A percentile compares a stretch with the other conserved stretches of the same genome.
These are phyloP conservation scores for Serripes groenlandicus DNA, from an alignment of 2,888 invertebrate genomes.

Conservation along the genomic window DNA sequence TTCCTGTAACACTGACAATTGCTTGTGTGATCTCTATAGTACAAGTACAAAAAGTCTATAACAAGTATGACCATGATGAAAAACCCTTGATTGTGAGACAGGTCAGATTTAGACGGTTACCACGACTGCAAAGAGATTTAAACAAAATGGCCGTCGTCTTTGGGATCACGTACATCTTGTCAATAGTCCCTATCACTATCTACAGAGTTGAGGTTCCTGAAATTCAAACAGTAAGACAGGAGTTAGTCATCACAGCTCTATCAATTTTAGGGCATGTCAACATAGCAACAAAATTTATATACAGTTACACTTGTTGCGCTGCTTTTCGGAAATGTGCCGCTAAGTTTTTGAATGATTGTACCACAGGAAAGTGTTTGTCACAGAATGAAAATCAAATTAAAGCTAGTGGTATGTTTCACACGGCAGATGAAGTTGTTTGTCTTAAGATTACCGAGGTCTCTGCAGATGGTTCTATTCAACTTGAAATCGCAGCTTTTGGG, in stretches of 20 bases:
- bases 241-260: conserved; percentile 32
- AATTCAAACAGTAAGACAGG: background rate
- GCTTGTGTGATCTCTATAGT: conserved; percentile 46
- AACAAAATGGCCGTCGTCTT: conserved; percentile 8
- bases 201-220: conserved; percentile 22
- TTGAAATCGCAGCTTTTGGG: conserved; percentile 12
- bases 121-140: conserved; percentile 1
- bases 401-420: background rate
- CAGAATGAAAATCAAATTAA: background rate
- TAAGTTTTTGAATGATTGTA: background rate
- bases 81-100: background rate
- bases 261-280: conserved; percentile 32
- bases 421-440: conserved; percentile 6
- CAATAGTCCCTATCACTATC: conserved; percentile 3
- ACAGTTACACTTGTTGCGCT: conserved; percentile 7
- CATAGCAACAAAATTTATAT: conserved; percentile 28
- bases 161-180: conserved; percentile 5
- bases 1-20: conserved; percentile 45
- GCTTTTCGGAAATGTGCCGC: conserved; percentile 18
- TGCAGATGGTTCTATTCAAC: background rate
- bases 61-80: background rate
- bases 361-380: background rate
- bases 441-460: conserved; percentile 10
- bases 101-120: background rate
- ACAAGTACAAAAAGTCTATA: conserved; percentile 18